Conservation (phyloP, 2,113 vertebrate genomes). For the Phoenicopterus ruber region DNA sequence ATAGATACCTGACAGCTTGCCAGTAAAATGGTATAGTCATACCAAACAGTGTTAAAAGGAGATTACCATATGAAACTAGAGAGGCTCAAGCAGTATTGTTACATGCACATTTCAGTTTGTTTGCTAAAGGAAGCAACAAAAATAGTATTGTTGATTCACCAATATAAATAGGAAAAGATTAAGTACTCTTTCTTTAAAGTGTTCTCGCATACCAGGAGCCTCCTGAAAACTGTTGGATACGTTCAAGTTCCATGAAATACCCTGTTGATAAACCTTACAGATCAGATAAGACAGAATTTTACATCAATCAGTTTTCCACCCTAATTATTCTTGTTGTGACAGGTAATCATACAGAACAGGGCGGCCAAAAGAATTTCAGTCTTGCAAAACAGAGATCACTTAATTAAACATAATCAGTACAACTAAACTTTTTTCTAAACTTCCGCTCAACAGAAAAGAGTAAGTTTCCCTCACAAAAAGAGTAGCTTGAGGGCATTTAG, state of each 20-base stretch:
- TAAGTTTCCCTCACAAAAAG: neutral
- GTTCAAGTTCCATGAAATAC: neutral
- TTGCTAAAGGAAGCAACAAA: neutral
- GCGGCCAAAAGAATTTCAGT: neutral
- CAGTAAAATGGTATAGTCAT: neutral
- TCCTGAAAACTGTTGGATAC: neutral
- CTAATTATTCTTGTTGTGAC: neutral
- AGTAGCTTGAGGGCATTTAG: neutral
- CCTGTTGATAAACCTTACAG: neutral
- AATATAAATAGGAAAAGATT: neutral
- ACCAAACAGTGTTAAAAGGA: neutral
- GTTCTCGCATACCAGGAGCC: neutral
- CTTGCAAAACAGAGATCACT: neutral
- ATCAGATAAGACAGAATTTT: neutral
- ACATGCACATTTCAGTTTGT: neutral
- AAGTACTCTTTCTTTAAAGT: neutral
- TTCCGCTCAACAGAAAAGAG: neutral
- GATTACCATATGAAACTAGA: neutral
- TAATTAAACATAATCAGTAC: neutral
- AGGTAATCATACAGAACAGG: neutral
- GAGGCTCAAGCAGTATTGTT: neutral
- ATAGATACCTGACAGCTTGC: neutral
- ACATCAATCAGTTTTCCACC: neutral
- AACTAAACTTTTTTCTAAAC: neutral
- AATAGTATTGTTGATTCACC: neutral